Evolutionary conservation across 2,797 vertebrate species (phyloP), one percentile per base, ranked within the genome.

Genomic region (Cyclura pinguis): DNA sequence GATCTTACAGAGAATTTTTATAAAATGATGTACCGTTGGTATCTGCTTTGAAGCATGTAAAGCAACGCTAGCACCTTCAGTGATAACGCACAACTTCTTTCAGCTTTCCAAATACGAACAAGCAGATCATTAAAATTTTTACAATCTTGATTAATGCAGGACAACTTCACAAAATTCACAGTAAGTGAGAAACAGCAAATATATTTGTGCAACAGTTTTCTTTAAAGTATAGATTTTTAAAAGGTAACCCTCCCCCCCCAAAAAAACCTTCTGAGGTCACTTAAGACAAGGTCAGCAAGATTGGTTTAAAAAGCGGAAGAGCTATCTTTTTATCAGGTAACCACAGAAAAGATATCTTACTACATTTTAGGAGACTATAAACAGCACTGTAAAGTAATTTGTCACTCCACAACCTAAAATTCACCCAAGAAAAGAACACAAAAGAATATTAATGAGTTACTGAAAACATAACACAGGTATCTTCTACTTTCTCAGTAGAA

Each of bases 21-120:
- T 47, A 47, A 47, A 47, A 47, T 47, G 4, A 47, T 47, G 42
- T 47, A 47, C 42, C 4, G 42, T 47, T 47, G 42, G 42, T 47
- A 47, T 47, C 42, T 47, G 42, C 64, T 80, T 32, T 84, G n/a
- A 42, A 59, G 42, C 42, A 81, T 74, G 27, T 12, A 64, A 74
- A 47, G 22, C 22, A 91, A n/a, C 42, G 9, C 29, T 18, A n/a
- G 57, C 72, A 64, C 38, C 22, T 73, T 69, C 32, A 64, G 59
- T 50, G 22, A n/a, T 85, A 85, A 80, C 16, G 35, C 16, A 82
- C 42, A 82, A 7, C 62, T 82, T 83, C n/a, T 87, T 87, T 47
- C 80, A 83, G 20, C 32, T 13, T 76, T 62, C 74, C 78, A 18
- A 84, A 87, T 69, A 81, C 73, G 38, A 22, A 47, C 64, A 59